Base-by-base conservation (phyloP, 2,888 invertebrate genomes). In the Drosophila maculinotata region DNA sequence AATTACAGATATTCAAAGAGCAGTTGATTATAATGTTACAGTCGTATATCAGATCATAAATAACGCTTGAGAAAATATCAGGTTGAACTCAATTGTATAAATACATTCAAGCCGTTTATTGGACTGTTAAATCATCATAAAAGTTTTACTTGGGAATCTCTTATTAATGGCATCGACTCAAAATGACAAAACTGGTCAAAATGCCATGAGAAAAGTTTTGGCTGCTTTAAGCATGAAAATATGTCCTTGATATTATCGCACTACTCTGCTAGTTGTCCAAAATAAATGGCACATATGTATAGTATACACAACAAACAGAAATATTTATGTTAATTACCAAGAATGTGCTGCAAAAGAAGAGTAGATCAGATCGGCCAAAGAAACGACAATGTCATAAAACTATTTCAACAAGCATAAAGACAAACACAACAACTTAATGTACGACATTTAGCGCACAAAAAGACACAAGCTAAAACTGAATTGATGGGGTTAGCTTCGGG, bases 241-340 rank as follows among this genome's bases (percentile, higher is more conserved):
- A 10, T 8, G 26, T 26, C 31, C 36, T 38, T 38, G 36, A 51
- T 51, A 26, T 28, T 44, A 56, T 51, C 31, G 20, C 25, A 28
- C 23, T 26, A n/a, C 12, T 25, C 23, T 20, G 38, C 14, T 41
- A 33, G 47, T 38, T 26, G 12, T 25, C 25, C 25, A n/a, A 44
- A 31, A 44, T 31, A 31, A 45, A 15, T 31, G n/a, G 23, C 23
- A 42, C 53, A 38, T 17, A 14, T 14, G 9, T 23, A 36, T 45
- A 15, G 14, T n/a, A 14, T 14, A 36, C 9, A 47, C n/a, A 20
- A n/a, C 12, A 25, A 26, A 26, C 17, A 31, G 28, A 53, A 36
- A 42, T 59, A 59, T 59, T 36, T 65, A 68, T 70, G 74, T 53
- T 81, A 81, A 79, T 76, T 81, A 73, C 66, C 51, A 45, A 42